Conservation (phyloP, 1,140 invertebrate genomes). For the Lysiphlebus fabarum region DNA sequence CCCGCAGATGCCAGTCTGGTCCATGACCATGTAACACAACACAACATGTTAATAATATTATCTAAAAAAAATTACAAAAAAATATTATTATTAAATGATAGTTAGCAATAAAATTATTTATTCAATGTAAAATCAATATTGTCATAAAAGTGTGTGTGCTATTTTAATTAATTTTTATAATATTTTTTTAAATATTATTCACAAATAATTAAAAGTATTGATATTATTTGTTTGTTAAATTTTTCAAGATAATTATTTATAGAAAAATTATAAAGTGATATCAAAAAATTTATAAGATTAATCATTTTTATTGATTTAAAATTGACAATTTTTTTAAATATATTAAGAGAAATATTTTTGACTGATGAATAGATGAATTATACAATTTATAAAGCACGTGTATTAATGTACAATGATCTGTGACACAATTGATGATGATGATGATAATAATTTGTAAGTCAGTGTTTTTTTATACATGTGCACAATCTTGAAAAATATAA, state of each 20-base stretch:
- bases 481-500: not conserved
- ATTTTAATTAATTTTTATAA: too few relatives aligned
- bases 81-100: not conserved
- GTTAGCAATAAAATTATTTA: too few relatives aligned
- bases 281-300: too few relatives aligned
- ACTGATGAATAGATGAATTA: not conserved
- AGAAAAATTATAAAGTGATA: too few relatives aligned
- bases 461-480: slow-evolving; percentile 3
- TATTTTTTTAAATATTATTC: too few relatives aligned
- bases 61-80: not conserved
- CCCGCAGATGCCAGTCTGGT: slow-evolving; percentile 23
- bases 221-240: not conserved
- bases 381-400: slow-evolving; percentile 5
- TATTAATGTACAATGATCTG: slow-evolving; percentile 5
- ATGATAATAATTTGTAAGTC: not conserved
- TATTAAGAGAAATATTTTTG: not conserved
- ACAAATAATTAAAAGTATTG: too few relatives aligned
- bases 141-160: too few relatives aligned
- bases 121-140: too few relatives aligned
- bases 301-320: not conserved
- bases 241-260: too few relatives aligned
- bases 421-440: not conserved
- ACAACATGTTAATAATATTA: too few relatives aligned
- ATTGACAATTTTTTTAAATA: not conserved
- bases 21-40: slow-evolving; percentile 11